These are phyloP conservation scores for Spondyliosoma cantharus DNA, from an alignment of 2,797 vertebrate species.

Conservation along the genomic window DNA sequence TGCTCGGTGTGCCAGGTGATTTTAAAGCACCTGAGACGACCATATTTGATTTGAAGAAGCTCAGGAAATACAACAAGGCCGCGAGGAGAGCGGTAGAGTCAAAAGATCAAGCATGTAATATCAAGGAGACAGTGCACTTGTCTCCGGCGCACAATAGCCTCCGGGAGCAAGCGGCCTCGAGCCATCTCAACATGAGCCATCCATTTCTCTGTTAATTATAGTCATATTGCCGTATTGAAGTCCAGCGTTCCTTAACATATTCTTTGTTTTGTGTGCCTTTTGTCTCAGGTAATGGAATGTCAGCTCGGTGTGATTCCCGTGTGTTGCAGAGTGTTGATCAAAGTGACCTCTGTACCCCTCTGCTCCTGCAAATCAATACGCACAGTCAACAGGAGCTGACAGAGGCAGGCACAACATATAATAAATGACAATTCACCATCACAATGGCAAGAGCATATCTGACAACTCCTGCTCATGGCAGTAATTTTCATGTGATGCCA, in stretches of 20 bases:
- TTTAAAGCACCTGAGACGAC: constrained; percentile 42
- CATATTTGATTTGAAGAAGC: constrained; percentile 71
- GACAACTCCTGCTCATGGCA: constrained; percentile 89
- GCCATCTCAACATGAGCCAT: constrained; percentile 76
- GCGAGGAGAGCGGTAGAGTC: constrained; percentile 47
- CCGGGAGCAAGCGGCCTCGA: constrained; percentile 72
- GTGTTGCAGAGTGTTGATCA: constrained; percentile 89
- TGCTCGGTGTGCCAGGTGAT: constrained; percentile 22
- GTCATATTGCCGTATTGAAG: constrained; percentile 87
- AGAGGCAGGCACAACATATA: constrained; percentile 90
- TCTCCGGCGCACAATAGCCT: constrained; percentile 80
- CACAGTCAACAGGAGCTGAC: constrained; percentile 86
- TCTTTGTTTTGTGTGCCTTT: constrained; percentile 88
- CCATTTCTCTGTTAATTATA: constrained; percentile 89
- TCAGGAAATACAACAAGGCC: constrained; percentile 49
- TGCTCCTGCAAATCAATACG: constrained; percentile 92
- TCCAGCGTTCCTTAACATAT: constrained; percentile 88
- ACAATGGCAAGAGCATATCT: constrained; percentile 87
- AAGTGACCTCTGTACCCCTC: constrained; percentile 91
- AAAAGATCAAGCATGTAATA: constrained; percentile 86
- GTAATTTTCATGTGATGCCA: constrained; percentile 89
- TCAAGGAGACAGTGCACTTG: constrained; percentile 77
- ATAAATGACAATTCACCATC: constrained; percentile 90
- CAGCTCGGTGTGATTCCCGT: constrained; percentile 87
- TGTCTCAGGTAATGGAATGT: constrained; percentile 92